These are phyloP conservation scores for Acestrorhynchus altus DNA, from an alignment of 2,797 vertebrate genomes.

Conservation along the genomic window DNA sequence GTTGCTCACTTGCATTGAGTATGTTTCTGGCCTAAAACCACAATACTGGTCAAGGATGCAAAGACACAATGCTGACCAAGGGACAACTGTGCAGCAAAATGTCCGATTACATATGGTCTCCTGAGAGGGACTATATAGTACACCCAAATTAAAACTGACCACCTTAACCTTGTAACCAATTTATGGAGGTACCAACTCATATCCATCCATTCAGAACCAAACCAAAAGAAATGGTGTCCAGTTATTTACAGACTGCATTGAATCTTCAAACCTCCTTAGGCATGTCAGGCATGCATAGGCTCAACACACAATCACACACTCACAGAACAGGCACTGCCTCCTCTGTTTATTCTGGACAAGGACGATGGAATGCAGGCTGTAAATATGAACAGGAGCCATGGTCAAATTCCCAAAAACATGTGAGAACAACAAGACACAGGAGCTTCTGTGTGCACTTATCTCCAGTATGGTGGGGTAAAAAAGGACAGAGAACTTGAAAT, in stretches of 20 bases:
- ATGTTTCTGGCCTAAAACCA: no score
- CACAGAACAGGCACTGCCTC: slow-evolving; percentile 18
- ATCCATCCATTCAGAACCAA: no score
- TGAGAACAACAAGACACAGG: slow-evolving; percentile 1
- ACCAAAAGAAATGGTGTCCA: not conserved
- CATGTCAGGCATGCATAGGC: not conserved
- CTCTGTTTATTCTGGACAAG: slow-evolving; percentile 59
- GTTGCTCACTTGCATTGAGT: no score
- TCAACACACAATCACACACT: not conserved
- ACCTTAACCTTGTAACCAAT: no score
- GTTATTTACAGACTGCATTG: slow-evolving; percentile 2
- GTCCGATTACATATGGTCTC: no score
- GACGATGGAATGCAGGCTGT: slow-evolving; percentile 67
- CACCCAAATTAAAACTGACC: no score
- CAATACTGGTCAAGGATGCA: no score
- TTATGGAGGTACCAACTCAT: no score
- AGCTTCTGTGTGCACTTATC: not conserved
- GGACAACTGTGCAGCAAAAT: no score
- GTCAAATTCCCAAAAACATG: slow-evolving; percentile 50
- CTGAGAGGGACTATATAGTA: no score
- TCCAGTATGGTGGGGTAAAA: not conserved
- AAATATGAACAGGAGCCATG: slow-evolving; percentile 66
- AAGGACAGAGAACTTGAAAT: no score
- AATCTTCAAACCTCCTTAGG: slow-evolving; percentile 19
- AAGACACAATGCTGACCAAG: no score